Evolutionary conservation across 2,888 invertebrate genomes (phyloP).

Genomic region (Lampropteryx suffumata): DNA sequence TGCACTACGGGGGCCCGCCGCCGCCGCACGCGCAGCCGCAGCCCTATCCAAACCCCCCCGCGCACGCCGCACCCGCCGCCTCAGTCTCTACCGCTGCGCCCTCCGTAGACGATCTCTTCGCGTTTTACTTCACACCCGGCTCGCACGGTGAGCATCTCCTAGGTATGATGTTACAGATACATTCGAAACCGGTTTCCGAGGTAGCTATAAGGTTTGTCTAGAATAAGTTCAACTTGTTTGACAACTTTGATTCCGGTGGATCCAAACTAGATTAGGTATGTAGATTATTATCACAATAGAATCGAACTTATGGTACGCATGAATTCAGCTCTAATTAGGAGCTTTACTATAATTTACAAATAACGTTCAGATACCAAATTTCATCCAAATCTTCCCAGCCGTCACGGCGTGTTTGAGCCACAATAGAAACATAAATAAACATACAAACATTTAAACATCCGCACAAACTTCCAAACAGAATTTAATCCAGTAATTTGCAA

Average conservation of each 20-base stretch:
- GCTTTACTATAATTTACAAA: too few species aligned
- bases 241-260: conserved; percentile 32
- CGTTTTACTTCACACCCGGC: conserved; percentile 88
- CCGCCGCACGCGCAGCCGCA: conserved; percentile 75
- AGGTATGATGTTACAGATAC: conserved; percentile 28
- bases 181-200: conserved; percentile 30
- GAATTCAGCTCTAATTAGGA: too few species aligned
- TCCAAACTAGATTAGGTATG: conserved; percentile 25
- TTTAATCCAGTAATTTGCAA: too few species aligned
- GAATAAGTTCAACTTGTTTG: conserved; percentile 35
- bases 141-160: conserved; percentile 79
- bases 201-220: conserved; percentile 24
- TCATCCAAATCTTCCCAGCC: too few species aligned
- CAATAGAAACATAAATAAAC: too few species aligned
- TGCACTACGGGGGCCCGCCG: conserved; percentile 74
- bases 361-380: neutral
- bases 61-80: conserved; percentile 67
- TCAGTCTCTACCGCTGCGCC: conserved; percentile 59
- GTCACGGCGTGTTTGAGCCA: too few species aligned
- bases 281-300: conserved; percentile 3
- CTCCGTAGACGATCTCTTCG: conserved; percentile 89
- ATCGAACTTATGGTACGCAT: neutral
- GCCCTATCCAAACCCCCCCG: conserved; percentile 68
- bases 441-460: too few species aligned
- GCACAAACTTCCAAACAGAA: too few species aligned